Evolutionary conservation across 1,140 invertebrate genomes (phyloP).

Genomic region (Bombus soroeensis): DNA sequence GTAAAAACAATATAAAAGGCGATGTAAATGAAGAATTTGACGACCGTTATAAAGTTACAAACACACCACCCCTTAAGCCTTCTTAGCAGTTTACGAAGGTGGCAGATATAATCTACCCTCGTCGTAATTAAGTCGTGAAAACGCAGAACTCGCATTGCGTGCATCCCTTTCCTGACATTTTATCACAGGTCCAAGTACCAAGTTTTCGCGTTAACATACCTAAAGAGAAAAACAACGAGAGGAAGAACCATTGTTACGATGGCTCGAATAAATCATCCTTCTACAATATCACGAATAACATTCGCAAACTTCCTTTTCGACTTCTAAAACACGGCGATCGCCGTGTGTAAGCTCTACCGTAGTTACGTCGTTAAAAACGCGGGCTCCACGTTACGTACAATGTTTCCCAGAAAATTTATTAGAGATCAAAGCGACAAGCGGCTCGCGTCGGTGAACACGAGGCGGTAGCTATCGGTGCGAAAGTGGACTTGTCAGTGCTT

Average conservation of each 20-base stretch:
- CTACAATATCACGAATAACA: neutral
- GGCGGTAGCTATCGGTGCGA: constrained; percentile 42
- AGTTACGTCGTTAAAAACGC: constrained; percentile 44
- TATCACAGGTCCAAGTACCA: neutral
- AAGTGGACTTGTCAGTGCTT: constrained; percentile 64
- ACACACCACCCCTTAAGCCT: no score
- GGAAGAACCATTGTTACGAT: neutral
- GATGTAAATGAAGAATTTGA: no score
- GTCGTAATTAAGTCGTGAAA: neutral
- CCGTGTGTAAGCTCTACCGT: constrained; percentile 58
- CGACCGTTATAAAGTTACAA: neutral
- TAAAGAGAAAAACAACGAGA: neutral
- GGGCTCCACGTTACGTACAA: constrained; percentile 40
- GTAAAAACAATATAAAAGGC: no score
- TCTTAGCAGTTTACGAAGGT: neutral
- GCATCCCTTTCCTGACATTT: neutral
- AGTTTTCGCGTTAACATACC: neutral
- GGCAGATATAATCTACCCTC: neutral
- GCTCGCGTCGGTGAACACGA: constrained; percentile 20
- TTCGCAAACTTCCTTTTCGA: constrained; percentile 9
- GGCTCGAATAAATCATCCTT: no score
- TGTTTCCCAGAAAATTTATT: constrained; percentile 61
- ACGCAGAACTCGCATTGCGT: neutral
- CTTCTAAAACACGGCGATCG: constrained; percentile 51
- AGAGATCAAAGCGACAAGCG: constrained; percentile 48